Evolutionary conservation across 2,888 invertebrate species (phyloP), one percentile per base, ranked within the genome.

Genomic region (Orchesellides sinensis): DNA sequence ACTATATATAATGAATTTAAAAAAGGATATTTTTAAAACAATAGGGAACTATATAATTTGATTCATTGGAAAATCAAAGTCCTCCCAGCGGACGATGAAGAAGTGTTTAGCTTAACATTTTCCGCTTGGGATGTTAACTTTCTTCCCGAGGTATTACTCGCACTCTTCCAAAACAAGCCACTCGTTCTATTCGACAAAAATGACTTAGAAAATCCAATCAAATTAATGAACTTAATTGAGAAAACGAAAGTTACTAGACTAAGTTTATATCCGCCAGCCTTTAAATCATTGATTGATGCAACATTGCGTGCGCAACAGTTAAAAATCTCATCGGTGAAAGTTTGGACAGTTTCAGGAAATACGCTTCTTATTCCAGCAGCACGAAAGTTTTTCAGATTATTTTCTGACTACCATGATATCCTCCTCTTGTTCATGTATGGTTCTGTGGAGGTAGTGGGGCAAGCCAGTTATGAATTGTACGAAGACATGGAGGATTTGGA

Each of bases 41-140:
- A 6, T 47, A 59, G 61, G 27, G 61, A 73, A 63, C 25, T 73
- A 5, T 29, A 17, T 17, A 73, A 73, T 17, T 17, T 61, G 8
- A 45, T 73, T n/a, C 73, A 73, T 21, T 73, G 73, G 73, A 61
- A 73, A 25, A 35, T 19, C 14, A 59, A 61, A 25, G 59, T 61
- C 23, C 61, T 73, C 19, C 73, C 73, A 5, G n/a, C 32, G 5
- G 21, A 25, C 12, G 21, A n/a, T 2, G 8, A 19, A 8, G 73
- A 73, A 6, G 27, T 29, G 1, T 61, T 25, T 27, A 35, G 25
- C 21, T 27, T 73, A 10, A 45, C 73, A 23, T 40, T 10, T 23
- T 19, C 73, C 2, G 61, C 45, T 14, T 27, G 61, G 40, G 73
- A 73, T 27, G 29, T 47, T 1, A 40, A 45, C 3, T 73, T 61